These are phyloP conservation scores for Romanomermis culicivorax DNA, from an alignment of 2,888 invertebrate species.

Conservation along the genomic window DNA sequence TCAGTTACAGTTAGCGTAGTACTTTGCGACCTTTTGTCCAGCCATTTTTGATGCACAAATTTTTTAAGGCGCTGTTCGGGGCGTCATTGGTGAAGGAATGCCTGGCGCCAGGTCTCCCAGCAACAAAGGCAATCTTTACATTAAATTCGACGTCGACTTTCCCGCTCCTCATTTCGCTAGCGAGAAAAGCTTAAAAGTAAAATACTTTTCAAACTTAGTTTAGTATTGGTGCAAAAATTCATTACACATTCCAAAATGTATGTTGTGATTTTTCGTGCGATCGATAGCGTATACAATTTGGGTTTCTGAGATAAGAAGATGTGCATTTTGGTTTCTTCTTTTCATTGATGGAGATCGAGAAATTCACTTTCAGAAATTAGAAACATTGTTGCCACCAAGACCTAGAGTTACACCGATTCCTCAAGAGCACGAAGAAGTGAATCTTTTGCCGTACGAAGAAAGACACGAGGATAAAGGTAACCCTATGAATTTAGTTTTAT, in stretches of 20 bases:
- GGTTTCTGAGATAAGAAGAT: too few relatives aligned
- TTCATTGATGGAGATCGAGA: too few relatives aligned
- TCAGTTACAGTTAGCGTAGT: not conserved
- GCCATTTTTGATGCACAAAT: slow-evolving; percentile 2
- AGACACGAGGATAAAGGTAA: slow-evolving; percentile 40
- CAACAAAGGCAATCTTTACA: slow-evolving; percentile 61
- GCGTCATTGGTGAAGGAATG: slow-evolving; percentile 69
- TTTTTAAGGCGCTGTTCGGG: slow-evolving; percentile 39
- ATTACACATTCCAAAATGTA: too few relatives aligned
- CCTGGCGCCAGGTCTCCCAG: slow-evolving; percentile 60
- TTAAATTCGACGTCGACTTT: slow-evolving; percentile 64
- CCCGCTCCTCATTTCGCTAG: slow-evolving; percentile 57
- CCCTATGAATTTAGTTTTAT: not conserved
- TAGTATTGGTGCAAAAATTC: too few relatives aligned
- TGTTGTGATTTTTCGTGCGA: too few relatives aligned
- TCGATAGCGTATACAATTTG: too few relatives aligned
- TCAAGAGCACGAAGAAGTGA: slow-evolving; percentile 46
- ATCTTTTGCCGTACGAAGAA: slow-evolving; percentile 36
- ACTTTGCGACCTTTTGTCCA: slow-evolving; percentile 4
- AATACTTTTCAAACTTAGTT: slow-evolving; percentile 10
- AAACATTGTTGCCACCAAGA: slow-evolving; percentile 50
- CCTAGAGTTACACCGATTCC: slow-evolving; percentile 30
- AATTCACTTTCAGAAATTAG: slow-evolving; percentile 48
- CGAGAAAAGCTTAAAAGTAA: slow-evolving; percentile 39
- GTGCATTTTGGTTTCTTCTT: too few relatives aligned